Conservation (phyloP, 2,113 vertebrate species). For the Dicaeum eximium region DNA sequence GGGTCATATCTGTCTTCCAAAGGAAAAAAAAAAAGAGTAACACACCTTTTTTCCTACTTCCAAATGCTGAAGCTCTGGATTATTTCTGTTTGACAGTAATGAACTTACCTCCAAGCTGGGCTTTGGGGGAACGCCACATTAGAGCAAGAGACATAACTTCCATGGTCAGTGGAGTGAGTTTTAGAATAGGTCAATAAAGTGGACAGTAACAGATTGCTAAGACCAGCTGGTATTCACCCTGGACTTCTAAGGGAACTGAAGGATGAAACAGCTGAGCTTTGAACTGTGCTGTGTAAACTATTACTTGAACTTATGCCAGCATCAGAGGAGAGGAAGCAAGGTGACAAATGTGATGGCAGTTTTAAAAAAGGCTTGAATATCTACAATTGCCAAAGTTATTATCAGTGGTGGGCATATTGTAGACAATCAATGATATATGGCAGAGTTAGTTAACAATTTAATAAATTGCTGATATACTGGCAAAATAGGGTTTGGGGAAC, state of each 20-base stretch:
- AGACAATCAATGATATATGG: background rate
- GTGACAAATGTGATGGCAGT: background rate
- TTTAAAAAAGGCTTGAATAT: background rate
- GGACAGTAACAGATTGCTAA: constrained; percentile 29
- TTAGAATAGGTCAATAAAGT: background rate
- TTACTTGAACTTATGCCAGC: background rate
- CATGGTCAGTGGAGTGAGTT: background rate
- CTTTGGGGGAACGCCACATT: background rate
- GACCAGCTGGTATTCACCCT: constrained; percentile 2
- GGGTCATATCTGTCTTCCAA: background rate
- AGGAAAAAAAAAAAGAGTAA: background rate
- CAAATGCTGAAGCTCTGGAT: background rate
- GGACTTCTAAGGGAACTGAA: constrained; percentile 9
- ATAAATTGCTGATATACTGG: background rate
- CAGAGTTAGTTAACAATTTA: background rate
- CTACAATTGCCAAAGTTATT: background rate
- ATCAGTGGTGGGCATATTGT: background rate
- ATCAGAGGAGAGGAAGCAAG: background rate
- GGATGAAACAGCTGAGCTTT: constrained; percentile 9
- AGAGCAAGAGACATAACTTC: background rate
- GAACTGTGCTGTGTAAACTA: background rate
- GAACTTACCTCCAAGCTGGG: background rate
- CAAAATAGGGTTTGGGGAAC: background rate
- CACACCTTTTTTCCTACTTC: background rate
- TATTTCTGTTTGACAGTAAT: background rate